Conservation (phyloP, 2,797 vertebrate species). For the Diplodus sargus region DNA sequence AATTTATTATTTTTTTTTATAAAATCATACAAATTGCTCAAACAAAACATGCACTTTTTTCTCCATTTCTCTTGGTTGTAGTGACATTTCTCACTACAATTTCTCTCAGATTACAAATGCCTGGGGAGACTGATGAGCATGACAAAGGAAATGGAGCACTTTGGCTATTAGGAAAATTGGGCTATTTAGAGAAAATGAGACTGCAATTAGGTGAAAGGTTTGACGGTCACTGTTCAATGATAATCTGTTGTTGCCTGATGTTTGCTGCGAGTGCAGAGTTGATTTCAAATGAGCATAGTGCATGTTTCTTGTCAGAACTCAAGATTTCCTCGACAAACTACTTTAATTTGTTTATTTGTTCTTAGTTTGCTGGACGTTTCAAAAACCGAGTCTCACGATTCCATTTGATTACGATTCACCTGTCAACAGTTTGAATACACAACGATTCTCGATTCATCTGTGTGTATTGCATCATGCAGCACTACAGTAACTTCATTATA, state of each 20-base stretch:
- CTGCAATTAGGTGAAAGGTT: background rate
- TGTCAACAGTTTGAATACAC: too few species aligned
- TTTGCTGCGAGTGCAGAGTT: conserved; percentile 7
- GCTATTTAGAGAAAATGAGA: background rate
- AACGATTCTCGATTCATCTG: too few species aligned
- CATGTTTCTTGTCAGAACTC: background rate
- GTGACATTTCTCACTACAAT: background rate
- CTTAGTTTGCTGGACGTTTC: background rate
- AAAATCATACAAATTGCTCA: too few species aligned
- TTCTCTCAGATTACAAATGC: conserved; percentile 1
- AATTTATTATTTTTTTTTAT: too few species aligned
- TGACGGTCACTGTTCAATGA: background rate
- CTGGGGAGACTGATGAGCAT: background rate
- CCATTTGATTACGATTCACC: too few species aligned
- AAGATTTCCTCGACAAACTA: background rate
- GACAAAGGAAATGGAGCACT: background rate
- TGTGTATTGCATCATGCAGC: too few species aligned
- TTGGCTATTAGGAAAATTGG: background rate
- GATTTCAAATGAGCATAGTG: background rate
- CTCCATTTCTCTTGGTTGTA: background rate
- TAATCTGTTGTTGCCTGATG: background rate
- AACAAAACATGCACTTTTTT: background rate
- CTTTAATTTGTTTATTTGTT: background rate
- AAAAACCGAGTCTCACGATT: background rate
- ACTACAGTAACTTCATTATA: too few species aligned